phyloP scores from a whole-genome alignment of 2,797 vertebrate genomes.

The Spinibarbus caldwelli region DNA sequence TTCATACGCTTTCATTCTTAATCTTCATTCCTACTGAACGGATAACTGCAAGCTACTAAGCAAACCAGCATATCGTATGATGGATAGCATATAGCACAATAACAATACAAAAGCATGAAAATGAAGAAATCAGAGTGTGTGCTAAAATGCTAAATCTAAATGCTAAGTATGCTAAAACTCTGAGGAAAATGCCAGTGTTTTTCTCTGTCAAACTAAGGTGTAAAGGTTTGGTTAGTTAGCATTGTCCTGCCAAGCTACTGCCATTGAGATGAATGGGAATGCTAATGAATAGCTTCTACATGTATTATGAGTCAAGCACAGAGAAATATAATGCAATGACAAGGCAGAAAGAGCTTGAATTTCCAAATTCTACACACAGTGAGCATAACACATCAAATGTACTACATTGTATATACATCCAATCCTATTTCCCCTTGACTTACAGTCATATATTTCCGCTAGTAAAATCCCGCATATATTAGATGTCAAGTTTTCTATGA shows the following conservation, averaged over 20 bases:
- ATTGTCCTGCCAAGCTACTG: background rate
- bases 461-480: conserved; percentile 18
- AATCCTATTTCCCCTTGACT: background rate
- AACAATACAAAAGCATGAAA: background rate
- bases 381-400: background rate
- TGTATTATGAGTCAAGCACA: background rate
- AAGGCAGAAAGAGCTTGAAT: background rate
- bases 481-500: conserved; percentile 39
- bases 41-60: conserved; percentile 26
- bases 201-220: background rate
- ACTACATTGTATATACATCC: background rate
- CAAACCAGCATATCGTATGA: background rate
- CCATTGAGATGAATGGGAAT: background rate
- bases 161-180: background rate
- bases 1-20: conserved; percentile 10
- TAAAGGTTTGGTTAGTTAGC: background rate
- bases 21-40: conserved; percentile 41
- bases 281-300: background rate
- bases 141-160: too few species aligned
- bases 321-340: background rate
- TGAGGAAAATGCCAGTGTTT: background rate
- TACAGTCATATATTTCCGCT: background rate
- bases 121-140: background rate
- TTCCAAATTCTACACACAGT: background rate
- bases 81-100: background rate